Percentiles rank a stretch among this genome's conserved stretches.
Conservation (phyloP, 2,113 vertebrate species). For the Proterorhinus semilunaris region DNA sequence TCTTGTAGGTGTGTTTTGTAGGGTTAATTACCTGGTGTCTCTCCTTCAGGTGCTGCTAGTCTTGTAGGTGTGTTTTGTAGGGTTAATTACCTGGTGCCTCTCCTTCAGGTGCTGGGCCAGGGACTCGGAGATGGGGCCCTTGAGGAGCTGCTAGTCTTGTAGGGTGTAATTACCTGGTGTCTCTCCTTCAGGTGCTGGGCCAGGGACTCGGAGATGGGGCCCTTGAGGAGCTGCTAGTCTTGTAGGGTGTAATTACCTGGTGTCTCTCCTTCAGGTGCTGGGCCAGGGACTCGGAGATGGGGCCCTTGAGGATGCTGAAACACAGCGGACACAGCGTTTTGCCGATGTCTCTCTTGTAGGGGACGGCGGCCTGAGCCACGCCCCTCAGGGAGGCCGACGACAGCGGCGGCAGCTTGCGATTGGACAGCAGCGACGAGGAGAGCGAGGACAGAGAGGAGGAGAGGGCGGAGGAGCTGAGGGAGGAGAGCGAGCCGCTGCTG, state of each 20-base stretch:
- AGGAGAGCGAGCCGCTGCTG: too few species aligned
- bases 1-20: too few species aligned
- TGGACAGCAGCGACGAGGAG: slow-evolving; percentile 73
- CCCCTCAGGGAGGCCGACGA: slow-evolving; percentile 83
- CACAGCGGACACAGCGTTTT: slow-evolving; percentile 97
- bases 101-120: too few species aligned
- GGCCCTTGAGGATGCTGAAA: slow-evolving; percentile 97
- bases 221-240: slow-evolving; percentile 86
- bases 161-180: too few species aligned
- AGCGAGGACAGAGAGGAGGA: slow-evolving; percentile 6
- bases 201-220: too few species aligned
- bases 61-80: too few species aligned
- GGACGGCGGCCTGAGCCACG: slow-evolving; percentile 87
- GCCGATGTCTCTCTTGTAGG: slow-evolving; percentile 95
- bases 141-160: too few species aligned
- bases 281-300: slow-evolving; percentile 93
- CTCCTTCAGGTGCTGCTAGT: too few species aligned
- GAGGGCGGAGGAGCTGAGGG: too few species aligned
- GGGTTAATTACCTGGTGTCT: too few species aligned
- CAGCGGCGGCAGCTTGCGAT: slow-evolving; percentile 77
- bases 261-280: slow-evolving; percentile 95
- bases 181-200: slow-evolving; percentile 94
- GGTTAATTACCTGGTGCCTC: too few species aligned
- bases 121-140: too few species aligned
- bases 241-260: slow-evolving; percentile 81